A percentile compares a stretch with the other conserved stretches of the same genome.
phyloP scores from a whole-genome alignment of 1,140 invertebrate species.

The Babylonia areolata region DNA sequence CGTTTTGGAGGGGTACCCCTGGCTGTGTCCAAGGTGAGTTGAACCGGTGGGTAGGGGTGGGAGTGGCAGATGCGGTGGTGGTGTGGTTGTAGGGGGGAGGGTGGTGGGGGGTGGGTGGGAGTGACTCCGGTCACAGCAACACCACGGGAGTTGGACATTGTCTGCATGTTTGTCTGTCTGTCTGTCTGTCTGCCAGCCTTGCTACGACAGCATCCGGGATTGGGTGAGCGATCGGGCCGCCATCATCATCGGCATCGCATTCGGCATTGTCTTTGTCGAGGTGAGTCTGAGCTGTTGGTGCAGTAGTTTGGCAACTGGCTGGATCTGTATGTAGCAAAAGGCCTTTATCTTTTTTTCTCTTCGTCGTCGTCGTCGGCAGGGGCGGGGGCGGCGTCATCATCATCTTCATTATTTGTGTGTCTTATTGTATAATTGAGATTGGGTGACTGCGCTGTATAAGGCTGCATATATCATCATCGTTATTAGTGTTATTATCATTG shows the following conservation, averaged over 20 bases:
- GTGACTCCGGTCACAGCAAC: too few relatives aligned
- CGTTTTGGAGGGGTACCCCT: too few relatives aligned
- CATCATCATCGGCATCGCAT: slow-evolving; percentile 34
- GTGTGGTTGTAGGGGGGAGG: too few relatives aligned
- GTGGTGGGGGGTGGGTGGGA: too few relatives aligned
- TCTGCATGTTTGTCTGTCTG: not conserved
- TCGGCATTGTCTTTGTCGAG: slow-evolving; percentile 39
- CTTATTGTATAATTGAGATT: not conserved
- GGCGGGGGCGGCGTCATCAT: not conserved
- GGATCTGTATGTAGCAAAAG: too few relatives aligned
- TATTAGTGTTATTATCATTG: too few relatives aligned
- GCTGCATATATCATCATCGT: not conserved
- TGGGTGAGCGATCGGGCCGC: slow-evolving; percentile 13
- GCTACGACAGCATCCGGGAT: slow-evolving; percentile 41
- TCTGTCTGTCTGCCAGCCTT: not conserved
- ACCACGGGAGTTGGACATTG: too few relatives aligned
- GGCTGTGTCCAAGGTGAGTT: too few relatives aligned
- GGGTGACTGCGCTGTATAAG: not conserved
- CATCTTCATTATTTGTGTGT: not conserved
- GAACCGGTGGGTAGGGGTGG: too few relatives aligned
- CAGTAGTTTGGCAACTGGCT: not conserved
- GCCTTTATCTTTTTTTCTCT: not conserved
- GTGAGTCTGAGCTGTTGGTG: slow-evolving; percentile 24
- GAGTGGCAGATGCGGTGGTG: too few relatives aligned
- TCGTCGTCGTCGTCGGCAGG: too few relatives aligned